phyloP scores from a whole-genome alignment of 2,113 vertebrate genomes.

The Heteronetta atricapilla region DNA sequence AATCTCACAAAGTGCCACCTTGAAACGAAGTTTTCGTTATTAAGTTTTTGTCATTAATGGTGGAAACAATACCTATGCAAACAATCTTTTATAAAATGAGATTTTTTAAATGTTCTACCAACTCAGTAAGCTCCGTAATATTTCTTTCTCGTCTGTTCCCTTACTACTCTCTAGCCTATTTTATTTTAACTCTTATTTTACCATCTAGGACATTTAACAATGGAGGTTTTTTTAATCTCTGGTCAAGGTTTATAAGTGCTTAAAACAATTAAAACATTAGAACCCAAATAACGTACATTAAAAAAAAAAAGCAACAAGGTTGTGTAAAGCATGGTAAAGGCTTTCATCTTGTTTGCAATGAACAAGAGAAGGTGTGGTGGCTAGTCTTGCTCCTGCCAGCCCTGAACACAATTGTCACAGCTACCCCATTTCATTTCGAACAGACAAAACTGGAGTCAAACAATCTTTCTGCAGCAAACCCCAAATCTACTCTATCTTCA shows the following conservation, averaged over 20 bases:
- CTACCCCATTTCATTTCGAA: fast-evolving
- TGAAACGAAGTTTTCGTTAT: neutral
- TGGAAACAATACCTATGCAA: neutral
- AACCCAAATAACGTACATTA: neutral
- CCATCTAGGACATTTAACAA: neutral
- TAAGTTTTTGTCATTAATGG: slow-evolving; percentile 16
- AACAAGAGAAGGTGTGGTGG: neutral
- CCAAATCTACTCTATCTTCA: neutral
- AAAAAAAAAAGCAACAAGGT: neutral
- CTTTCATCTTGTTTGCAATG: neutral
- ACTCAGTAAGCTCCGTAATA: neutral
- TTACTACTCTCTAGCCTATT: neutral
- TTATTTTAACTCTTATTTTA: neutral
- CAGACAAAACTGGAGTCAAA: neutral
- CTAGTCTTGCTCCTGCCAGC: neutral
- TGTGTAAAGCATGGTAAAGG: neutral
- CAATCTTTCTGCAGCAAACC: neutral
- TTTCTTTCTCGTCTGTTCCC: neutral
- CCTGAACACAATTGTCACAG: neutral
- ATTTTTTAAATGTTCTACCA: neutral
- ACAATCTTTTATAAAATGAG: neutral
- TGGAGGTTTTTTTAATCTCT: neutral
- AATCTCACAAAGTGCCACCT: slow-evolving; percentile 16
- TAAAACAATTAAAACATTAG: neutral
- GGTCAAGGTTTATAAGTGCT: neutral